phyloP scores from a whole-genome alignment of 2,888 invertebrate species.

The Trissolcus japonicus region DNA sequence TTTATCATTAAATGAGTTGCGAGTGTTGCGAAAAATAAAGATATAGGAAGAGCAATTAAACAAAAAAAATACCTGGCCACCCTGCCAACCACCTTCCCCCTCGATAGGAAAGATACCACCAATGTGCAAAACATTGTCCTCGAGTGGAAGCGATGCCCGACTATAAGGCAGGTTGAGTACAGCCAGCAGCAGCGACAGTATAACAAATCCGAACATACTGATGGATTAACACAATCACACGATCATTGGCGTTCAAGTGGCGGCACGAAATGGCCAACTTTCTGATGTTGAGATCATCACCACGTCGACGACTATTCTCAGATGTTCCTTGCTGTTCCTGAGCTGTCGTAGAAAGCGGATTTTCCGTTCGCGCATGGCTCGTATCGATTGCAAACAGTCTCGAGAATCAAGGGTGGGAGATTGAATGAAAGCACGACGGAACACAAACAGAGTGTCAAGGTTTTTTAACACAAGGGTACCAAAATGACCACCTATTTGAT shows the following conservation, averaged over 20 bases:
- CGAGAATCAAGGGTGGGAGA: slow-evolving; percentile 62
- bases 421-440: slow-evolving; percentile 46
- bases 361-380: slow-evolving; percentile 64
- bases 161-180: slow-evolving; percentile 50
- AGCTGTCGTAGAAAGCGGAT: slow-evolving; percentile 15
- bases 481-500: too few relatives aligned
- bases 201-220: too few relatives aligned
- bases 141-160: slow-evolving; percentile 67
- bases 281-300: slow-evolving; percentile 14
- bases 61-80: slow-evolving; percentile 83
- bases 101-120: slow-evolving; percentile 99
- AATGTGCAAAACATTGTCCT: slow-evolving; percentile 90
- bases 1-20: too few relatives aligned
- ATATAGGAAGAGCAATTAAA: too few relatives aligned
- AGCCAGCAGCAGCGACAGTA: slow-evolving; percentile 60
- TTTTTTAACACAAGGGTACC: slow-evolving; percentile 36
- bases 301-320: slow-evolving; percentile 12
- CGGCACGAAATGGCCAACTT: slow-evolving; percentile 11
- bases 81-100: slow-evolving; percentile 98
- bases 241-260: not conserved
- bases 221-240: too few relatives aligned
- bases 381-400: slow-evolving; percentile 69
- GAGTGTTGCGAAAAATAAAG: too few relatives aligned
- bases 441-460: slow-evolving; percentile 34
- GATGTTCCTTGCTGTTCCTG: not conserved